Percentiles rank a stretch among this genome's conserved stretches.
phyloP scores from a whole-genome alignment of 2,888 invertebrate genomes.

The Teleogryllus oceanicus region DNA sequence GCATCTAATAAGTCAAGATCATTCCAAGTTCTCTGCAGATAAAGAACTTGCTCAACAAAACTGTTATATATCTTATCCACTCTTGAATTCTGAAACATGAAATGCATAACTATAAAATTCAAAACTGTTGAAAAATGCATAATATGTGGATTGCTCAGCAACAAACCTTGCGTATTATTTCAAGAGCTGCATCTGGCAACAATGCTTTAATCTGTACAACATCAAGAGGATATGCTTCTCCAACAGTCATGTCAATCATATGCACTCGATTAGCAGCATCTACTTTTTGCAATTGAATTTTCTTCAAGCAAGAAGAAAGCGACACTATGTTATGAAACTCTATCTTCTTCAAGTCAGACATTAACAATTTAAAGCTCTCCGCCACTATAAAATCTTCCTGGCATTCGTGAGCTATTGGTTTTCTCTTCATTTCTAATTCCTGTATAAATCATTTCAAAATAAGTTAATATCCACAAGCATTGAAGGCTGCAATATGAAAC shows the following conservation, averaged over 20 bases:
- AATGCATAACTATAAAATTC: background rate
- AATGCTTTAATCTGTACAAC: constrained; percentile 22
- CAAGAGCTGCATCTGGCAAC: constrained; percentile 18
- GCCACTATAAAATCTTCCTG: background rate
- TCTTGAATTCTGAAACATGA: constrained; percentile 3
- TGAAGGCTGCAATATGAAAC: too few species aligned
- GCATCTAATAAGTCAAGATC: constrained; percentile 48
- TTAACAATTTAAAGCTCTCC: background rate
- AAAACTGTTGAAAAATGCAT: background rate
- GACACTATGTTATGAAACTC: background rate
- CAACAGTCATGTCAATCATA: background rate
- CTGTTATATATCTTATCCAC: constrained; percentile 23
- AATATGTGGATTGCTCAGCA: background rate
- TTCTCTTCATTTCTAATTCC: too few species aligned
- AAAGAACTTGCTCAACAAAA: constrained; percentile 40
- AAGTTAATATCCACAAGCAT: too few species aligned
- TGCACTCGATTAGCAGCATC: constrained; percentile 11
- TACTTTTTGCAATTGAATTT: constrained; percentile 20
- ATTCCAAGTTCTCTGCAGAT: constrained; percentile 47
- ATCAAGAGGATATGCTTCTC: constrained; percentile 20
- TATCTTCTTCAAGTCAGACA: constrained; percentile 19
- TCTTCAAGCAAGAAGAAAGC: background rate
- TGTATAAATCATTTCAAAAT: too few species aligned
- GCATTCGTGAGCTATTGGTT: too few species aligned
- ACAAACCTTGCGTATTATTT: constrained; percentile 20